A percentile compares a stretch with the other conserved stretches of the same genome.
Evolutionary conservation across 2,888 invertebrate species (phyloP).

Genomic region (Anthrax anthrax): DNA sequence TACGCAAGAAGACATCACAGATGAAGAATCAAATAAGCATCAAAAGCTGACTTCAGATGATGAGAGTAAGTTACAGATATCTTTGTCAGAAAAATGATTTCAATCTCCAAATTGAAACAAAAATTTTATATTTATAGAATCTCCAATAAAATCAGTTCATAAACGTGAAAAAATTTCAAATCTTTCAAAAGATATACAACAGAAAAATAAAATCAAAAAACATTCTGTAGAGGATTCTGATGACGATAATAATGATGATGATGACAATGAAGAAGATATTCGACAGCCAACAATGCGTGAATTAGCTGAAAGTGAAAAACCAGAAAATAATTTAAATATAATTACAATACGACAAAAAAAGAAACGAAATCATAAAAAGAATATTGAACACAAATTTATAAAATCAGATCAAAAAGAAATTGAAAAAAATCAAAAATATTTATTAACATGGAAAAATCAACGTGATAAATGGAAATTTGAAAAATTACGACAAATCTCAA

Average conservation of each 20-base stretch:
- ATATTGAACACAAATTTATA: slow-evolving; percentile 40
- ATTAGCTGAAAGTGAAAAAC: slow-evolving; percentile 25
- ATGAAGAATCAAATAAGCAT: too few relatives aligned
- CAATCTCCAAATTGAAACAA: too few relatives aligned
- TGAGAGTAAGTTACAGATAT: too few relatives aligned
- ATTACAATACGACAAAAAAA: slow-evolving; percentile 53
- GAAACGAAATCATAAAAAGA: slow-evolving; percentile 43
- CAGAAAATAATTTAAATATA: slow-evolving; percentile 30
- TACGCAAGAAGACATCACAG: too few relatives aligned
- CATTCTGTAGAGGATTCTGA: too few relatives aligned
- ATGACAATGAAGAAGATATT: slow-evolving; percentile 4
- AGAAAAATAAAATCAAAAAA: too few relatives aligned
- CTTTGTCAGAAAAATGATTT: too few relatives aligned
- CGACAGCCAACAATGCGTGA: slow-evolving; percentile 26
- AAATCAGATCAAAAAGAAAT: slow-evolving; percentile 41
- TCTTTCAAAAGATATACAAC: too few relatives aligned
- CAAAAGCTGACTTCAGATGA: too few relatives aligned
- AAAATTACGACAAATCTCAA: slow-evolving; percentile 62
- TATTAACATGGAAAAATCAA: slow-evolving; percentile 59
- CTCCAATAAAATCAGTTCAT: too few relatives aligned
- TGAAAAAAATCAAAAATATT: slow-evolving; percentile 47
- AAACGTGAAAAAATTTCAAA: too few relatives aligned
- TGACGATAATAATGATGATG: neutral
- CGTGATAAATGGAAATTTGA: slow-evolving; percentile 64
- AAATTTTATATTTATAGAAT: too few relatives aligned